Evolutionary conservation across 2,113 vertebrate species (phyloP).

Genomic region (Seriola aureovittata): DNA sequence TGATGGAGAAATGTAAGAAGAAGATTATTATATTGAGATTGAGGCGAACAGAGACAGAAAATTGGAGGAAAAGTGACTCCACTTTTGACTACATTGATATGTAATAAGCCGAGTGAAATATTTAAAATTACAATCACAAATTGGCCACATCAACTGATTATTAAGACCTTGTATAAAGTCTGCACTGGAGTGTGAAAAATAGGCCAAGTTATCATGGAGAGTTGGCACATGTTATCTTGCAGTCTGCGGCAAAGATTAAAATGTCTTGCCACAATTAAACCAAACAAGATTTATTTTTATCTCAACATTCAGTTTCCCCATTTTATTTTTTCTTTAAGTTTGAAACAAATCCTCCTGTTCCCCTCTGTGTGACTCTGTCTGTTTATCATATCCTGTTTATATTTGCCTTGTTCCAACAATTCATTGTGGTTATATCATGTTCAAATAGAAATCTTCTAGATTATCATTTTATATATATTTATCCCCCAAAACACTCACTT

Average conservation of each 20-base stretch:
- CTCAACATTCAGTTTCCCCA: no score
- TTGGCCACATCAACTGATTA: neutral
- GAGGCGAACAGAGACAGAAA: no score
- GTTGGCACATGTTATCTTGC: neutral
- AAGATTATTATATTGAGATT: neutral
- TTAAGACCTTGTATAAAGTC: neutral
- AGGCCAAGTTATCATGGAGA: neutral
- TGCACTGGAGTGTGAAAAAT: neutral
- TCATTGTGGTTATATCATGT: neutral
- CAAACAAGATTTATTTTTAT: no score
- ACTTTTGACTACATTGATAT: no score
- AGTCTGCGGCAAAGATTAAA: neutral
- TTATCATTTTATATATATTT: neutral
- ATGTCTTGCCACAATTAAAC: neutral
- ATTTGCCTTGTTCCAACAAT: neutral
- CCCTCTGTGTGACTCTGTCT: neutral
- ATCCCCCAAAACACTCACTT: neutral
- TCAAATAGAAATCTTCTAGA: neutral
- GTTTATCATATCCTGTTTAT: neutral
- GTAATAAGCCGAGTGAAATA: neutral
- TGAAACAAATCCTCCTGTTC: neutral
- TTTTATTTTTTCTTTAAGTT: no score
- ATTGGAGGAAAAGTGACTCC: no score
- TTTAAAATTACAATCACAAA: neutral
- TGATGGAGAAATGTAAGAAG: constrained; percentile 55